A percentile compares a stretch with the other conserved stretches of the same genome.
phyloP scores from a whole-genome alignment of 2,797 vertebrate species.

The Manis crassicaudata region DNA sequence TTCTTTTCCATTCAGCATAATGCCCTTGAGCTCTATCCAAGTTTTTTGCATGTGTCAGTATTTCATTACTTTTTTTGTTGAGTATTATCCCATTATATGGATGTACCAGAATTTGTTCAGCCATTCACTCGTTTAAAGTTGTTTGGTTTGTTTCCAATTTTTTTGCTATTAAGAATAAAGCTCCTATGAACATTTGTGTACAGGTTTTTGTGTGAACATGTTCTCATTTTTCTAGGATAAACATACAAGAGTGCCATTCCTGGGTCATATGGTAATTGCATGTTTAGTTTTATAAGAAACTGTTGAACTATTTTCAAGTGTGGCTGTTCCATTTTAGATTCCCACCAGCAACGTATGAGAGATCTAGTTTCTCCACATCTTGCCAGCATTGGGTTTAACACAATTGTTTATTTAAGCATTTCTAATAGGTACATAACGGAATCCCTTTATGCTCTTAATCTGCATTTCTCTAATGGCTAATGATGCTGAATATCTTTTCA shows the following conservation, averaged over 20 bases:
- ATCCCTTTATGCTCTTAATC: neutral
- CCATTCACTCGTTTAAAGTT: neutral
- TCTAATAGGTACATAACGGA: neutral
- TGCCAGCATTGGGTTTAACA: neutral
- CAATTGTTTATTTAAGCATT: neutral
- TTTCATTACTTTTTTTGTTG: neutral
- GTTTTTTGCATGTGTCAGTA: neutral
- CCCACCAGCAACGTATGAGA: neutral
- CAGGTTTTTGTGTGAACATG: neutral
- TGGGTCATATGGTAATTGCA: neutral
- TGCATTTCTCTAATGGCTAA: neutral
- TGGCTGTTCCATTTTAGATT: neutral
- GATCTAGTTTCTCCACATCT: neutral
- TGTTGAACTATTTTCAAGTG: neutral
- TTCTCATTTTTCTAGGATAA: neutral
- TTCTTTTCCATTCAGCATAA: neutral
- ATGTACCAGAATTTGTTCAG: neutral
- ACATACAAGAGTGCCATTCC: neutral
- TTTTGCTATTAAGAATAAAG: neutral
- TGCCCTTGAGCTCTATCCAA: neutral
- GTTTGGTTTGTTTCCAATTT: neutral
- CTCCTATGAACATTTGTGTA: neutral
- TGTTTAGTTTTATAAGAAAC: neutral
- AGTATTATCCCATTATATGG: neutral
- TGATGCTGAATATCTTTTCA: neutral